Conservation (phyloP, 2,888 invertebrate species). For the Endotricha flammealis region DNA sequence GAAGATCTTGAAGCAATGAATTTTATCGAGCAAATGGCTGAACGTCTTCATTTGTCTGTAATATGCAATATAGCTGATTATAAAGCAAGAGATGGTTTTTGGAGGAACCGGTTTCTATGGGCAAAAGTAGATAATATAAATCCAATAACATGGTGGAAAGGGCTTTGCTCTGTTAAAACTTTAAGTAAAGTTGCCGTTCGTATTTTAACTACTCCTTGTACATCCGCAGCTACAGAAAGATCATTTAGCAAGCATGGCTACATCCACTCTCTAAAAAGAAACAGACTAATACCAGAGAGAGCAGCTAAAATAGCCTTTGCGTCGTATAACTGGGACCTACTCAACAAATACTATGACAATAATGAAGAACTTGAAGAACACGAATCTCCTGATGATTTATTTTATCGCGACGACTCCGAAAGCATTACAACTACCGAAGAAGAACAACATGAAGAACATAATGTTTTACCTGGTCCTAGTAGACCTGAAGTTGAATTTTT, state of each 20-base stretch:
- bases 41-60: slow-evolving; percentile 5
- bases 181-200: slow-evolving; percentile 1
- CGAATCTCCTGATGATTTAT: slow-evolving; percentile 2
- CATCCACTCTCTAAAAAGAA: slow-evolving; percentile 4
- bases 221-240: slow-evolving; percentile 3
- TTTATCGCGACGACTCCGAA: neutral
- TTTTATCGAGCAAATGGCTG: slow-evolving; percentile 13
- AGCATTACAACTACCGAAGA: neutral
- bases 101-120: slow-evolving; percentile 12
- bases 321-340: slow-evolving; percentile 4
- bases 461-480: slow-evolving; percentile 1
- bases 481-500: slow-evolving; percentile 2
- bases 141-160: slow-evolving; percentile 4
- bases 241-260: slow-evolving; percentile 1
- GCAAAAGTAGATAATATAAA: slow-evolving; percentile 1
- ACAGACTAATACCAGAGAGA: slow-evolving; percentile 1
- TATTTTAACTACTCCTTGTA: slow-evolving; percentile 3
- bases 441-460: slow-evolving; percentile 1
- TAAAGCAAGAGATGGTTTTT: slow-evolving; percentile 13
- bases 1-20: slow-evolving; percentile 9
- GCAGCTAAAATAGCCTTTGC: slow-evolving; percentile 5
- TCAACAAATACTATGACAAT: neutral
- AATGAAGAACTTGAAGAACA: neutral
- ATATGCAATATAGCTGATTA: slow-evolving; percentile 10
- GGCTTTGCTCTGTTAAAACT: slow-evolving; percentile 1